These are phyloP conservation scores for Micromussa lordhowensis DNA, from an alignment of 92 coral and sea anemone genomes.

Conservation along the genomic window DNA sequence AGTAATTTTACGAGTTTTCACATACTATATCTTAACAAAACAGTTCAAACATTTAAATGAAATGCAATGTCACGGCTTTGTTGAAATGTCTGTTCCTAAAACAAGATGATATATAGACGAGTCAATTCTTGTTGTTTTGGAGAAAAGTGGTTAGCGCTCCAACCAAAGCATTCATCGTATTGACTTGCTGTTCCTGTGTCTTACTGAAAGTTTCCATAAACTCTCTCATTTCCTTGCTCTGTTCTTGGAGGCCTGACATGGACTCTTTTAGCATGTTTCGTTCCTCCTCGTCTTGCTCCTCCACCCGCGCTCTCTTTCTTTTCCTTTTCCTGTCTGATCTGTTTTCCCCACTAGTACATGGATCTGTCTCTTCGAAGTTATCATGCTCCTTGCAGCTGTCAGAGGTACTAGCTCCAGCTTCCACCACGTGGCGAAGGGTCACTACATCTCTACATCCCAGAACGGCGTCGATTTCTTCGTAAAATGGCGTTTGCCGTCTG, in stretches of 20 bases:
- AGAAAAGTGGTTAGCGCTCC: conserved; percentile 49
- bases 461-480: conserved; percentile 43
- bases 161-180: conserved; percentile 41
- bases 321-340: too few relatives aligned
- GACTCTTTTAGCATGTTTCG: conserved; percentile 27
- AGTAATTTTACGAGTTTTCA: not conserved
- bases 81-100: not conserved
- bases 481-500: conserved; percentile 48
- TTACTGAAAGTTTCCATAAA: conserved; percentile 37
- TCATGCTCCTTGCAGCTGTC: too few relatives aligned
- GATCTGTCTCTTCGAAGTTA: too few relatives aligned
- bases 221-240: conserved; percentile 42
- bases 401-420: too few relatives aligned
- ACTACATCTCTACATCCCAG: too few relatives aligned
- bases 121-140: not conserved
- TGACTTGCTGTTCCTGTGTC: conserved; percentile 43
- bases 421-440: too few relatives aligned
- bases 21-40: too few relatives aligned
- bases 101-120: not conserved
- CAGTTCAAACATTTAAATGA: too few relatives aligned
- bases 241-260: conserved; percentile 10
- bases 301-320: conserved; percentile 24
- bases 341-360: too few relatives aligned
- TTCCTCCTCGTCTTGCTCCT: conserved; percentile 53
- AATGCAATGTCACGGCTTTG: not conserved